phyloP scores from a whole-genome alignment of 1,140 invertebrate genomes.

The Schmidtea mediterranea region DNA sequence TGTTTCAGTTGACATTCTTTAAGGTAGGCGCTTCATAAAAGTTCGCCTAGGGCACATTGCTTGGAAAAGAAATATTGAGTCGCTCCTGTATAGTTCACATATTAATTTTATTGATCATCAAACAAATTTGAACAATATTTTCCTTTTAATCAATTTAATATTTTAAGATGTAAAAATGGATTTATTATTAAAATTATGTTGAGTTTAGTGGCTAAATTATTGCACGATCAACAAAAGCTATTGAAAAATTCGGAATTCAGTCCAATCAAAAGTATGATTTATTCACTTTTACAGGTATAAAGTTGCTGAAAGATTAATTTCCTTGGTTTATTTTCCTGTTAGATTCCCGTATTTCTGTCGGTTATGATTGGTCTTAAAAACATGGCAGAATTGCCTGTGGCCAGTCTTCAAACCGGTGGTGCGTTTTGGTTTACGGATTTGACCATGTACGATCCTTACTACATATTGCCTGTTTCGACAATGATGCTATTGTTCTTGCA shows the following conservation, averaged over 20 bases:
- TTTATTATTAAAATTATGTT: too few species aligned
- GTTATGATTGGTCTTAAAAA: constrained; percentile 51
- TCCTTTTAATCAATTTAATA: too few species aligned
- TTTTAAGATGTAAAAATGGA: too few species aligned
- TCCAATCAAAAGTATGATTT: neutral
- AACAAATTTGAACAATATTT: too few species aligned
- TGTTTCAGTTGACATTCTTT: too few species aligned
- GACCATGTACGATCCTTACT: constrained; percentile 61
- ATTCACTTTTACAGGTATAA: neutral
- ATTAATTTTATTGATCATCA: too few species aligned
- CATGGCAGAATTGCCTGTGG: constrained; percentile 61
- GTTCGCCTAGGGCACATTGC: too few species aligned
- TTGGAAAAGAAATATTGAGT: too few species aligned
- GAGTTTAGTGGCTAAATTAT: too few species aligned
- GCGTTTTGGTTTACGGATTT: constrained; percentile 71
- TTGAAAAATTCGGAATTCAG: neutral
- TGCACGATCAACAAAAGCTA: too few species aligned
- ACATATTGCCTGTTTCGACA: constrained; percentile 54
- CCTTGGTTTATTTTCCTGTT: constrained; percentile 14
- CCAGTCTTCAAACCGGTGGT: constrained; percentile 60
- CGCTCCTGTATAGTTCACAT: too few species aligned
- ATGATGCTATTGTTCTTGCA: constrained; percentile 47
- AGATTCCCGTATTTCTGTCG: constrained; percentile 62
- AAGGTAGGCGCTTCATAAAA: too few species aligned
- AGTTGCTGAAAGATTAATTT: neutral